Conservation (phyloP, 2,888 invertebrate genomes). For the Amiota mariae region DNA sequence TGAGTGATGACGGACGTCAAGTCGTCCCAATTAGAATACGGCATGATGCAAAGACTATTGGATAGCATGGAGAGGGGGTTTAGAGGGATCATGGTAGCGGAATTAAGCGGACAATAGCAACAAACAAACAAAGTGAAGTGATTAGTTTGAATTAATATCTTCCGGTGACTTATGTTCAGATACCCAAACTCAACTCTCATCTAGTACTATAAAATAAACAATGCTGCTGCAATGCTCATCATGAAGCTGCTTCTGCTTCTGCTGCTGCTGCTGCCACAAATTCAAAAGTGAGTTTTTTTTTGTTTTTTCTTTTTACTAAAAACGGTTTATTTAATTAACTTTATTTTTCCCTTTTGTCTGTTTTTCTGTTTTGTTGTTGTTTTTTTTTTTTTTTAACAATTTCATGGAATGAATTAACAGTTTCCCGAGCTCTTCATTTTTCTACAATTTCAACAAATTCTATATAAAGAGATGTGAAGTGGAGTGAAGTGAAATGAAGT, state of each 20-base stretch:
- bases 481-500: too few species aligned
- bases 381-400: slow-evolving; percentile 9
- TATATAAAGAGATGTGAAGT: too few species aligned
- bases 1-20: too few species aligned
- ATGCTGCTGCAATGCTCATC: too few species aligned
- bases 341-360: too few species aligned
- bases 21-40: too few species aligned
- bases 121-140: background rate
- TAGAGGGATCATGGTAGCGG: background rate
- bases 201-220: too few species aligned
- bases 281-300: background rate
- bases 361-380: slow-evolving; percentile 2
- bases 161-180: slow-evolving; percentile 18
- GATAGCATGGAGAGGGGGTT: background rate
- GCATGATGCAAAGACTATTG: background rate
- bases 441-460: too few species aligned
- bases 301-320: background rate
- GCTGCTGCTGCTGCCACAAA: background rate
- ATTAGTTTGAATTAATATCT: slow-evolving; percentile 24
- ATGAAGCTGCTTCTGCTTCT: background rate
- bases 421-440: too few species aligned
- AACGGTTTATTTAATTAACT: too few species aligned
- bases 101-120: background rate
- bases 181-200: background rate
- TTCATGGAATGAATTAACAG: too few species aligned